Base-by-base conservation (phyloP, 2,888 invertebrate species). In the Phortica okadai region DNA sequence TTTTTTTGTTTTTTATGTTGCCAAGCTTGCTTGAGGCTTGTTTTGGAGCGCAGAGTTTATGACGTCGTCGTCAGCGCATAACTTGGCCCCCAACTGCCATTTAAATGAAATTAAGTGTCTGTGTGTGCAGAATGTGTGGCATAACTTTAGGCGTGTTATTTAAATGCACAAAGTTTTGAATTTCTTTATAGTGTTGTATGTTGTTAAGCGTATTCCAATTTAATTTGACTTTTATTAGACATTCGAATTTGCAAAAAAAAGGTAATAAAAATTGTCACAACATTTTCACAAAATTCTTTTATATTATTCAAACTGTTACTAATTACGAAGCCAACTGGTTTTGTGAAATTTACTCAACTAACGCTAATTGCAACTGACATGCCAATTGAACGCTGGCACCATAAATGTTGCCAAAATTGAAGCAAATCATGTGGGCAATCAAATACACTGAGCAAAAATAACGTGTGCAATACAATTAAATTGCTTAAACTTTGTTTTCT, bases 341-440 rank as follows among this genome's bases (percentile, higher is more conserved):
- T n/a, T 56, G 56, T 56, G 3, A 56, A 56, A n/a, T 10, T 42
- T 42, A 42, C 67, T 67, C 67, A 42, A 67, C n/a, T 14, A 14
- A 25, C 41, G 42, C 42, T 67, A 67, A 67, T 67, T 41, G 67
- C 41, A n/a, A 42, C 42, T 67, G 67, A 67, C 67, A 67, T 42
- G 41, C 42, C 67, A 42, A 42, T 67, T 67, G 67, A 7, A 14
- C 44, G 14, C 21, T n/a, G 44, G 42, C 41, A 5, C 41, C 25
- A 66, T 67, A 67, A 67, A 42, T 67, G n/a, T 8, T n/a, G 6
- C 10, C 41, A 41, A 67, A n/a, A 41, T 66, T 5, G 41, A 42
- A 6, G 1, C 62, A 16, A 62, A 16, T 25, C 8, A 62, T 64
- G 56, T 56, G 11, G 11, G 7, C 14, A 21, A 56, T 56, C n/a